phyloP scores from a whole-genome alignment of 2,113 vertebrate species.

The Himantopus leucocephalus region DNA sequence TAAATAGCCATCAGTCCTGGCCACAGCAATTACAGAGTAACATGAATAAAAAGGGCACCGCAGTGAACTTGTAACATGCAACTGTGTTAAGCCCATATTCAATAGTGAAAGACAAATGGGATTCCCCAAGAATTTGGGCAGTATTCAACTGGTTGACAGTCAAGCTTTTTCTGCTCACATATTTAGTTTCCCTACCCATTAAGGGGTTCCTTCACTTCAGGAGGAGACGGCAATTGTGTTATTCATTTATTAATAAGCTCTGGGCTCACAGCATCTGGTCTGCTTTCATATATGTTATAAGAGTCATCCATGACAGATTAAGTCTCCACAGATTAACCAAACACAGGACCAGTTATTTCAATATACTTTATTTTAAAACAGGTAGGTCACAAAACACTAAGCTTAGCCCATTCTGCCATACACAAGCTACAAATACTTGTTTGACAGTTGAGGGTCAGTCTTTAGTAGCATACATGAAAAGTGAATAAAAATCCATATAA shows the following conservation, averaged over 20 bases:
- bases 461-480: slow-evolving; percentile 76
- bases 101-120: neutral
- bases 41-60: neutral
- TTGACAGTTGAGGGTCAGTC: slow-evolving; percentile 64
- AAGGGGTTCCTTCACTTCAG: neutral
- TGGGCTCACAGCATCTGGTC: neutral
- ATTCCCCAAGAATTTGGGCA: neutral
- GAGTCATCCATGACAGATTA: neutral
- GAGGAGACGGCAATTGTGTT: neutral
- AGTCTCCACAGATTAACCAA: neutral
- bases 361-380: slow-evolving; percentile 81
- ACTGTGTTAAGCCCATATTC: neutral
- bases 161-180: neutral
- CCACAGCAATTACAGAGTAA: neutral
- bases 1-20: neutral
- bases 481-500: slow-evolving; percentile 84
- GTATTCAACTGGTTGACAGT: neutral
- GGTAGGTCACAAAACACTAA: slow-evolving; percentile 71
- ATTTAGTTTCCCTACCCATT: neutral
- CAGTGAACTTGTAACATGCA: rapidly evolving
- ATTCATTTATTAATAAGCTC: neutral
- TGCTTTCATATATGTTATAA: neutral
- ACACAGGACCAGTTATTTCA: slow-evolving; percentile 59
- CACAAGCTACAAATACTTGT: slow-evolving; percentile 84
- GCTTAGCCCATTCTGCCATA: slow-evolving; percentile 62